A percentile compares a stretch with the other conserved stretches of the same genome.
Conservation (phyloP, 2,797 vertebrate genomes). For the Caiman crocodilus region DNA sequence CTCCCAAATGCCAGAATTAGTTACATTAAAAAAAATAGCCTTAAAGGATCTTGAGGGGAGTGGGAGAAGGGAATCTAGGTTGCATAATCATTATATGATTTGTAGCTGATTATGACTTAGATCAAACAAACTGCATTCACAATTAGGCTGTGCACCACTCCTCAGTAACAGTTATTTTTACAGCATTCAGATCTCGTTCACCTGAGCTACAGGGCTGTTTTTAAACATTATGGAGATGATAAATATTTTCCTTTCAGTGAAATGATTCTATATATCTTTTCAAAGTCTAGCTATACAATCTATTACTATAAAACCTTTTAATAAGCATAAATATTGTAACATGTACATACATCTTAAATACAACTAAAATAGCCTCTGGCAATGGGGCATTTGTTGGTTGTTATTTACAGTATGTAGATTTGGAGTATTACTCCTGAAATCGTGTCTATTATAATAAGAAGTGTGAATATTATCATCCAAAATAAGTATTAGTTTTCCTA, state of each 20-base stretch:
- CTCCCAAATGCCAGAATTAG: not conserved
- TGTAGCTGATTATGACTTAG: not conserved
- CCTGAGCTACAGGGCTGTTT: not conserved
- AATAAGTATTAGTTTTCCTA: not conserved
- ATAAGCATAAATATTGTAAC: not conserved
- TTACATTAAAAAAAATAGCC: not conserved
- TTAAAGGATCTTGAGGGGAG: not conserved
- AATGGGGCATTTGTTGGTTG: not conserved
- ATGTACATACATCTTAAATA: not conserved
- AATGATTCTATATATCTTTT: not conserved
- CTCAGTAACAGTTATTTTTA: not conserved
- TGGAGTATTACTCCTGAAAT: not conserved
- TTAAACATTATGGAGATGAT: not conserved
- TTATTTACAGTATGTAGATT: not conserved
- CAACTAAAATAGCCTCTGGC: not conserved
- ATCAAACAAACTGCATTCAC: not conserved
- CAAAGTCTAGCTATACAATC: not conserved
- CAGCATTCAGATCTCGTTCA: not conserved
- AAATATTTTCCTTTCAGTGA: not conserved
- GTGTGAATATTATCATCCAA: not conserved
- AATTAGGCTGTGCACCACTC: not conserved
- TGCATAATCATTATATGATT: not conserved
- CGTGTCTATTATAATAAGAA: not conserved
- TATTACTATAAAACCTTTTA: not conserved
- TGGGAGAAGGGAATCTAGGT: not conserved